Evolutionary conservation across 1,140 invertebrate species (phyloP).

Genomic region (Procambarus virginalis): DNA sequence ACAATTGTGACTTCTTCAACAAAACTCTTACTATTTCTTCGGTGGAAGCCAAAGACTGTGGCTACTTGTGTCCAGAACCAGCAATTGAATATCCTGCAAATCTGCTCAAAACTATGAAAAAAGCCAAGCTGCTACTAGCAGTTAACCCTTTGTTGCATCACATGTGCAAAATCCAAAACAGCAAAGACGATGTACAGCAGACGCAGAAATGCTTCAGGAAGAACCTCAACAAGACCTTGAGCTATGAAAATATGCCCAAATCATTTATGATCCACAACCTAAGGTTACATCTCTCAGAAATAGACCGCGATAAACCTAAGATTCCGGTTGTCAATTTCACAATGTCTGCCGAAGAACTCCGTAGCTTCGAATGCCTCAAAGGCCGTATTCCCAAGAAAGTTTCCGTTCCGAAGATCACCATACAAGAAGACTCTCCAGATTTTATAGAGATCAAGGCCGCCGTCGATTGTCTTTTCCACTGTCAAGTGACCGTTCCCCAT

Average conservation of each 20-base stretch:
- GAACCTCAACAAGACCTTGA: slow-evolving; percentile 55
- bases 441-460: neutral
- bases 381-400: slow-evolving; percentile 45
- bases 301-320: neutral
- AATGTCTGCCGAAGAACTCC: slow-evolving; percentile 31
- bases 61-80: slow-evolving; percentile 50
- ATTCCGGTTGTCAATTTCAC: slow-evolving; percentile 37
- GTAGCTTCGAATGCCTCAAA: slow-evolving; percentile 55
- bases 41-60: slow-evolving; percentile 50
- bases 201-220: slow-evolving; percentile 63
- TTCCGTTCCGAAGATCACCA: slow-evolving; percentile 34
- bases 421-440: slow-evolving; percentile 8
- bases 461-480: slow-evolving; percentile 66
- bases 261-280: slow-evolving; percentile 50
- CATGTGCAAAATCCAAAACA: slow-evolving; percentile 47
- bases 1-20: slow-evolving; percentile 49
- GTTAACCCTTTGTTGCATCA: slow-evolving; percentile 25
- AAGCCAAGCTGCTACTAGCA: slow-evolving; percentile 16
- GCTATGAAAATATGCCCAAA: slow-evolving; percentile 38
- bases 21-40: slow-evolving; percentile 30
- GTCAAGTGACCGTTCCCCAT: slow-evolving; percentile 39
- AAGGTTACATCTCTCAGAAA: slow-evolving; percentile 1
- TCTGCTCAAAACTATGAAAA: slow-evolving; percentile 35
- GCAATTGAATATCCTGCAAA: slow-evolving; percentile 35
- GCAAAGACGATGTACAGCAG: neutral